These are phyloP conservation scores for Steromphala cineraria DNA, from an alignment of 2,888 invertebrate genomes.

Conservation along the genomic window DNA sequence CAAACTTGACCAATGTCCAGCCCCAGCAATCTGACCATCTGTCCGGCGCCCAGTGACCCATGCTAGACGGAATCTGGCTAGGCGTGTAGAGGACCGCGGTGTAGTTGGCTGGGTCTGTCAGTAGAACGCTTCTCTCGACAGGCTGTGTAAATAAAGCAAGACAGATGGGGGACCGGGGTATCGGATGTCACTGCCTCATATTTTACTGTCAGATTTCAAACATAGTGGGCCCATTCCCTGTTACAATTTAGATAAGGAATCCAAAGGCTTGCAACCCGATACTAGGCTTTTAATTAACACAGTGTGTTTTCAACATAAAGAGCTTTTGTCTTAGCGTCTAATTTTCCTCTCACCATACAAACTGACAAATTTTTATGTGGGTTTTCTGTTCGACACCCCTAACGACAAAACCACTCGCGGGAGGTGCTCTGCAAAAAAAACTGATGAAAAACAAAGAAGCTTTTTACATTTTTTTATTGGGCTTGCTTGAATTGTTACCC, in stretches of 20 bases:
- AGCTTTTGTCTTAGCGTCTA: constrained; percentile 34
- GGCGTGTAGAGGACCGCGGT: no score
- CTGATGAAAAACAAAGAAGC: constrained; percentile 6
- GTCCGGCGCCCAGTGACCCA: no score
- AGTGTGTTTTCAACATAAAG: constrained; percentile 39
- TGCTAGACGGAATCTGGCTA: no score
- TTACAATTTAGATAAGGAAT: constrained; percentile 56
- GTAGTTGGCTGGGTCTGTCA: constrained; percentile 1
- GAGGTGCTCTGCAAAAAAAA: constrained; percentile 7
- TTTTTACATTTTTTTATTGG: not conserved
- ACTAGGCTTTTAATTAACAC: constrained; percentile 44
- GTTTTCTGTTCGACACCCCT: not conserved
- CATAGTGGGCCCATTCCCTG: constrained; percentile 45
- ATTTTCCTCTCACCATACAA: constrained; percentile 10
- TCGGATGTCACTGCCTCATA: constrained; percentile 47
- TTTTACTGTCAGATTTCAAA: constrained; percentile 52
- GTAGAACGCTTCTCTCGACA: not conserved
- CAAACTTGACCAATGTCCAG: no score
- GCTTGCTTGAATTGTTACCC: not conserved
- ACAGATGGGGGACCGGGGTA: constrained; percentile 48
- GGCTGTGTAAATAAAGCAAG: constrained; percentile 39
- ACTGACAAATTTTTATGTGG: constrained; percentile 16
- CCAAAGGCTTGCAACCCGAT: constrained; percentile 42
- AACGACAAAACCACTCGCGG: constrained; percentile 14
- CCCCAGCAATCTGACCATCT: no score